Base-by-base conservation (phyloP, 2,113 vertebrate genomes). In the Lepus americanus region DNA sequence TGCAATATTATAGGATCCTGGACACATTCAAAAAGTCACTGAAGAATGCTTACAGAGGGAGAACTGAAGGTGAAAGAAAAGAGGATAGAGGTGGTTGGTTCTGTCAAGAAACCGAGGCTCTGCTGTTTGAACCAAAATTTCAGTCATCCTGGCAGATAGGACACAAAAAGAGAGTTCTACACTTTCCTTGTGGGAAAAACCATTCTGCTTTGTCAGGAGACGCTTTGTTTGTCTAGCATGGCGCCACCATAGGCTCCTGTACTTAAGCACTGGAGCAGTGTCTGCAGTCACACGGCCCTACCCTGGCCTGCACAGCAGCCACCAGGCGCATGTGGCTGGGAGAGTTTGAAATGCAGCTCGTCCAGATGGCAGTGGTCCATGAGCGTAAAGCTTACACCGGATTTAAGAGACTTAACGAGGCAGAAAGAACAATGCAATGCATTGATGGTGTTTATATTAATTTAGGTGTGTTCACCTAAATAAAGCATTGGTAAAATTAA, bases 401-500 rank as follows among this genome's bases (percentile, higher is more conserved):
- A 74, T 44, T 86, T 66, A 19, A 61, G 55, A 94, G 44, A n/a
- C 76, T 85, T 85, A 74, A 44, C 67, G 25, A 16, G 44, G 44
- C 44, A 7, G 44, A 85, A 76, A 64, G 74, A 89, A 78, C 17
- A 20, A 33, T 25, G 16, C 53, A 79, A 91, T 91, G 81, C 66
- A 64, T 63, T 31, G 51, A 9, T 80, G 29, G 51, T 36, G 23
- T 64, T 83, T 85, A 17, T 27, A 69, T 67, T 51, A 59, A 79
- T 67, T 81, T 74, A 66, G 64, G 8, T 90, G 25, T 87, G 79
- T 17, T 90, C 2, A 7, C 77, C 85, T 89, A 76, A 70, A 44
- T 77, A 31, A 92, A 73, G 91, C 82, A 77, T 55, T 78, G 61
- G 55, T 78, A 82, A 89, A 91, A 73, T 81, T 72, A 53, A 72